Evolutionary conservation across 2,113 vertebrate genomes (phyloP).

Genomic region (Hystrix cristata): DNA sequence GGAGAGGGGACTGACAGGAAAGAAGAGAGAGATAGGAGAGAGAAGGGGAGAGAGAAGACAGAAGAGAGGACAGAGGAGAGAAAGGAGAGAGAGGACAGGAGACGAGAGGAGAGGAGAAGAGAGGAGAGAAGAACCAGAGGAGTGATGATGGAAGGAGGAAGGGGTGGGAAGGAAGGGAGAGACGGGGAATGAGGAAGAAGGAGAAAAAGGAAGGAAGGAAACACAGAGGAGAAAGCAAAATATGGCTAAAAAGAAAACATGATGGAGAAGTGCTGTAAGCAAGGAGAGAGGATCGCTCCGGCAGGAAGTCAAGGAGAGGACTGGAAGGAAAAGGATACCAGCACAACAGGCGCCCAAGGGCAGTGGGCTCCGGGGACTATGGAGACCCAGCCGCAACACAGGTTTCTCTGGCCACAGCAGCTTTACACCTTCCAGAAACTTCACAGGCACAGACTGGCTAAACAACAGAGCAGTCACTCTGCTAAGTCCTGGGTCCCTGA

Average conservation of each 20-base stretch:
- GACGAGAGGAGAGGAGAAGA: rapidly evolving
- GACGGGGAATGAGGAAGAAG: neutral
- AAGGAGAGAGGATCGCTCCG: neutral
- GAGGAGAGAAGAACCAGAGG: neutral
- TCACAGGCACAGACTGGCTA: neutral
- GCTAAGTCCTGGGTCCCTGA: neutral
- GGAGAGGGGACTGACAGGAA: too few relatives aligned
- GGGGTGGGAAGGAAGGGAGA: neutral
- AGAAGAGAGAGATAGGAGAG: too few relatives aligned
- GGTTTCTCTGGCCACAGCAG: neutral
- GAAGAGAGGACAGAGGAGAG: neutral
- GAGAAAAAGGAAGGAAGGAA: neutral
- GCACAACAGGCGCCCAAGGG: neutral
- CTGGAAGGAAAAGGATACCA: neutral
- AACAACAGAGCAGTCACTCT: neutral
- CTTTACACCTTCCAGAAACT: neutral
- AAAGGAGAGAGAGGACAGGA: neutral
- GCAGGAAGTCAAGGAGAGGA: neutral
- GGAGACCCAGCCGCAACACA: neutral
- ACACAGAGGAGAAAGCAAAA: too few relatives aligned
- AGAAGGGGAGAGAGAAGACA: neutral
- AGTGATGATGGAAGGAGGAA: neutral
- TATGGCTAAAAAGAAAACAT: neutral
- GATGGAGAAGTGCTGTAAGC: neutral
- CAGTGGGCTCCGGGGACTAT: neutral